Conservation (phyloP, 2,888 invertebrate genomes). For the Catocala sponsa region DNA sequence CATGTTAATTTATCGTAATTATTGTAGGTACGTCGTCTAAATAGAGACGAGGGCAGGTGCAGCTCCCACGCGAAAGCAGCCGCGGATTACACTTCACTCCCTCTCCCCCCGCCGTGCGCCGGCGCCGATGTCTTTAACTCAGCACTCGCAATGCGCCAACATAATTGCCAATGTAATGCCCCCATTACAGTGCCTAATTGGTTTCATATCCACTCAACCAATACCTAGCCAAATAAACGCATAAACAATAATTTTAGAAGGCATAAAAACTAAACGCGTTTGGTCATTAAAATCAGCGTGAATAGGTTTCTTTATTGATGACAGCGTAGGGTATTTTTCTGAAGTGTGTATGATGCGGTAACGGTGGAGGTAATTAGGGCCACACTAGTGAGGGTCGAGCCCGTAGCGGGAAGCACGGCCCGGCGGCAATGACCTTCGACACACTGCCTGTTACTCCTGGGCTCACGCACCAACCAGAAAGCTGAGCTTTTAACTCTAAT, state of each 20-base stretch:
- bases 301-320: slow-evolving; percentile 31
- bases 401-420: slow-evolving; percentile 37
- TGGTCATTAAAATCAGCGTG: slow-evolving; percentile 24
- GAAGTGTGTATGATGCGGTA: slow-evolving; percentile 43
- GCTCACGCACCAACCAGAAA: slow-evolving; percentile 27
- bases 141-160: slow-evolving; percentile 39
- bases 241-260: slow-evolving; percentile 22
- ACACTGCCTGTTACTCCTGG: slow-evolving; percentile 15
- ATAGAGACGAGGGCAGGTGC: slow-evolving; percentile 59
- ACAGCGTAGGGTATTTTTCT: slow-evolving; percentile 31
- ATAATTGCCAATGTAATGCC: slow-evolving; percentile 35
- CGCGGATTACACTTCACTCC: slow-evolving; percentile 50
- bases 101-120: slow-evolving; percentile 30
- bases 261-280: slow-evolving; percentile 6
- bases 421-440: slow-evolving; percentile 46
- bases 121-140: slow-evolving; percentile 31
- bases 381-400: slow-evolving; percentile 45
- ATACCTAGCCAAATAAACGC: neutral
- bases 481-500: slow-evolving; percentile 25
- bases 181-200: slow-evolving; percentile 25
- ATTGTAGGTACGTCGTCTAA: slow-evolving; percentile 59
- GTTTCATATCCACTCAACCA: slow-evolving; percentile 20
- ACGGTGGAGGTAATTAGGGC: slow-evolving; percentile 56
- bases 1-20: slow-evolving; percentile 66
- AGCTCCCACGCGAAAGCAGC: slow-evolving; percentile 66